Conservation (phyloP, 53 echinoderm and acorn worm species). For the Paracentrotus lividus region DNA sequence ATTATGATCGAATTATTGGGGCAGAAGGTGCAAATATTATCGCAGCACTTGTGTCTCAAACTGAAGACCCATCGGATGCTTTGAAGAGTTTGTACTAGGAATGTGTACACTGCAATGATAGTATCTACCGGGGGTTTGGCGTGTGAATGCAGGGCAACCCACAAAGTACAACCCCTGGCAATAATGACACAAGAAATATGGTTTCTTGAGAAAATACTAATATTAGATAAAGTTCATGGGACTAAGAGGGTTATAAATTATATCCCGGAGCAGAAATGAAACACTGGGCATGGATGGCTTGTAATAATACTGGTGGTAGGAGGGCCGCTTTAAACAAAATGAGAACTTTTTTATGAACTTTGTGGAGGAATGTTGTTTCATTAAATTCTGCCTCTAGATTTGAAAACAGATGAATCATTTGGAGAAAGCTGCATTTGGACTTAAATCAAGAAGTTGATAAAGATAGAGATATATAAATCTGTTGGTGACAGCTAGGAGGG, state of each 20-base stretch:
- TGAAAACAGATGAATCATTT: slow-evolving; percentile 58
- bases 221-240: slow-evolving; percentile 48
- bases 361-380: slow-evolving; percentile 60
- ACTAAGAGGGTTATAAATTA: slow-evolving; percentile 33
- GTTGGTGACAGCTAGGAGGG: no score
- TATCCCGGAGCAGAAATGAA: slow-evolving; percentile 18
- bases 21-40: slow-evolving; percentile 59
- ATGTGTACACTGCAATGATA: slow-evolving; percentile 6
- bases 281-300: slow-evolving; percentile 41
- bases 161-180: slow-evolving; percentile 46
- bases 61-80: slow-evolving; percentile 27
- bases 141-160: not conserved
- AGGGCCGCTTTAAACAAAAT: not conserved
- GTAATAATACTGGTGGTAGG: slow-evolving; percentile 24
- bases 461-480: not conserved
- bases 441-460: slow-evolving; percentile 4
- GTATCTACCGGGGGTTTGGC: not conserved
- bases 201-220: slow-evolving; percentile 57
- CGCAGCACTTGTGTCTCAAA: slow-evolving; percentile 17
- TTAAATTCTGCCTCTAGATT: slow-evolving; percentile 45
- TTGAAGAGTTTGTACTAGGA: slow-evolving; percentile 3
- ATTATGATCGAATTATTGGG: slow-evolving; percentile 30
- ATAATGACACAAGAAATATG: slow-evolving; percentile 50
- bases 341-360: slow-evolving; percentile 33
- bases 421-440: not conserved